phyloP scores from a whole-genome alignment of 2,113 vertebrate species.

The Neofelis nebulosa region DNA sequence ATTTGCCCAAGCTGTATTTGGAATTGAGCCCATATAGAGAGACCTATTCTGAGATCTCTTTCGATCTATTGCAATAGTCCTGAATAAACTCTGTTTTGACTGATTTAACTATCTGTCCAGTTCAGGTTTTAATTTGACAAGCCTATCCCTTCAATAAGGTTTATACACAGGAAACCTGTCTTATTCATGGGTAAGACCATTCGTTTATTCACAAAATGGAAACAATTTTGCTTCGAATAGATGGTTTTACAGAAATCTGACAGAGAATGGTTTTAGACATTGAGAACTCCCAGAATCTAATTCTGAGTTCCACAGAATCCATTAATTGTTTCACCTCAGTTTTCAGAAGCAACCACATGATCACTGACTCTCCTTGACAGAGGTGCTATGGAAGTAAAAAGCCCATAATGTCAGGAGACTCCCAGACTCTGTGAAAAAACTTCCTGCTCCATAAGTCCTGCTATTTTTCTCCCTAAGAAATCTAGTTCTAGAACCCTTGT shows the following conservation, averaged over 20 bases:
- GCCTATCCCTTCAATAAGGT: not conserved
- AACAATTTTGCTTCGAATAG: not conserved
- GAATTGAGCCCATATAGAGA: not conserved
- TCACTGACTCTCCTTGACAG: not conserved
- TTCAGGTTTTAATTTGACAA: not conserved
- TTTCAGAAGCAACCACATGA: not conserved
- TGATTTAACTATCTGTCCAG: not conserved
- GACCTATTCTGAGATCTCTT: not conserved
- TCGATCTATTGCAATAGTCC: not conserved
- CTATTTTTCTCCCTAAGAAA: not conserved
- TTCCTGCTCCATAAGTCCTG: not conserved
- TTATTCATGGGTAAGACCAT: not conserved
- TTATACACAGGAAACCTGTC: not conserved
- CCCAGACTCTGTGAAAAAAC: not conserved
- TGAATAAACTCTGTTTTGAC: not conserved
- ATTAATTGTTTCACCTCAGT: not conserved
- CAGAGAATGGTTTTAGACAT: not conserved
- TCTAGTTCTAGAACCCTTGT: not conserved
- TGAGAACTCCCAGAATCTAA: not conserved
- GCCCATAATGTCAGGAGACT: not conserved
- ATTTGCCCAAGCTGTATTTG: not conserved
- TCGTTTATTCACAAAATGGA: constrained; percentile 5
- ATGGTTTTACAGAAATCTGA: not conserved
- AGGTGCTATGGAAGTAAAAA: not conserved
- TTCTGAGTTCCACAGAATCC: not conserved